These are phyloP conservation scores for Cataglyphis altisquamis DNA, from an alignment of 2,888 invertebrate species.

Conservation along the genomic window DNA sequence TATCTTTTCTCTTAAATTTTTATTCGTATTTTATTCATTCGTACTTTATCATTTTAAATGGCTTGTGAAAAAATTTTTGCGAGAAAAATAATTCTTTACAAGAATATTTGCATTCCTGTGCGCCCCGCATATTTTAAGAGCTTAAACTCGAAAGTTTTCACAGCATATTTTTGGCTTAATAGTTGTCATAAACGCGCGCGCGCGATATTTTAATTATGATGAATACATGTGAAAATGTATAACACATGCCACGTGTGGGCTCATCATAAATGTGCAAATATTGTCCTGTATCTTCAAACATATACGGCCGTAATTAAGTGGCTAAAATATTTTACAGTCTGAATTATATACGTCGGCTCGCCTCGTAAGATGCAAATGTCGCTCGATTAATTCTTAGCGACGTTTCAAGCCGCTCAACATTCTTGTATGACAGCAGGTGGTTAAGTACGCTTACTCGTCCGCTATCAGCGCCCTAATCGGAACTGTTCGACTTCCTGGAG, in stretches of 20 bases:
- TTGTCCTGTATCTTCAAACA: neutral
- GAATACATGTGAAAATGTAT: neutral
- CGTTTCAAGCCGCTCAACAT: constrained; percentile 65
- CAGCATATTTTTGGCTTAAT: constrained; percentile 16
- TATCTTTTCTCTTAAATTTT: neutral
- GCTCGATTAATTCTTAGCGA: constrained; percentile 52
- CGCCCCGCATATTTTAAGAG: constrained; percentile 7
- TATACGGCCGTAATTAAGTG: neutral
- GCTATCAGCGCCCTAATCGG: constrained; percentile 61
- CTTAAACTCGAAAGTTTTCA: constrained; percentile 21
- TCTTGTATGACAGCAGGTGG: constrained; percentile 66
- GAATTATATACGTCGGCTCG: neutral
- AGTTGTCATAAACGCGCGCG: neutral
- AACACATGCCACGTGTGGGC: neutral
- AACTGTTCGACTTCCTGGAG: constrained; percentile 57
- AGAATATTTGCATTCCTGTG: neutral
- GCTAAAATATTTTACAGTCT: constrained; percentile 25
- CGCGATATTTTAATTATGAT: constrained; percentile 35
- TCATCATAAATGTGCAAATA: neutral
- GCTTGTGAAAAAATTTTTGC: neutral
- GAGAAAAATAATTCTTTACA: neutral
- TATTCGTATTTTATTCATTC: constrained; percentile 1
- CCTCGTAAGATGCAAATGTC: constrained; percentile 44
- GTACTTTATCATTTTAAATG: neutral
- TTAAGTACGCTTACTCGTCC: constrained; percentile 47